Percentiles rank a stretch among this genome's conserved stretches.
These are phyloP conservation scores for Pipra filicauda DNA, from an alignment of 2,113 vertebrate species.

Conservation along the genomic window DNA sequence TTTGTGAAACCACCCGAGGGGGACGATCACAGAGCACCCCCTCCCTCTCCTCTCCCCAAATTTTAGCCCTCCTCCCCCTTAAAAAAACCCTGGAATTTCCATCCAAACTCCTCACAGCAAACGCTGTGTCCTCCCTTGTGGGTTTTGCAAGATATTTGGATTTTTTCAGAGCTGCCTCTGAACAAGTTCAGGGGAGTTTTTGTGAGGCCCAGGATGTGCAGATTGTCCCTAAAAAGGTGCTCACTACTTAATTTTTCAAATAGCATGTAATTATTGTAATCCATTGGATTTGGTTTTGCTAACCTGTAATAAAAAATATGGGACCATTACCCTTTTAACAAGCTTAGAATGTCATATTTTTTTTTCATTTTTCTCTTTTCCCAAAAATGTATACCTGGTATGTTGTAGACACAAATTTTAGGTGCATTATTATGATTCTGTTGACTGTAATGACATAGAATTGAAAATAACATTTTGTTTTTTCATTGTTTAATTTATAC, in stretches of 20 bases:
- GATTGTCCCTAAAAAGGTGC: background rate
- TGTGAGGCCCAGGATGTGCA: accelerated
- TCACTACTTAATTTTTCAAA: background rate
- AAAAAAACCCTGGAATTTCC: background rate
- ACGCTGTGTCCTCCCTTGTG: accelerated
- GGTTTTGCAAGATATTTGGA: background rate
- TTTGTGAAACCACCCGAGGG: background rate
- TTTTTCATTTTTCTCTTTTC: no score
- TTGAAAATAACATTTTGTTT: no score
- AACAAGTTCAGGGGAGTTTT: accelerated
- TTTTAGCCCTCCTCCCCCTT: background rate
- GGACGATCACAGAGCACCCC: background rate
- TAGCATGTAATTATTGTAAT: no score
- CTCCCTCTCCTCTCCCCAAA: background rate
- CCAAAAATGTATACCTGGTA: no score
- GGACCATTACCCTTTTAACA: no score
- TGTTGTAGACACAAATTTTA: no score
- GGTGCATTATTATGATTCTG: no score
- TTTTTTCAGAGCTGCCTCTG: background rate
- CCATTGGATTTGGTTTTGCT: no score
- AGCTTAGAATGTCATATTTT: no score
- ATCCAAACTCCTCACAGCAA: accelerated
- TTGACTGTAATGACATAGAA: no score
- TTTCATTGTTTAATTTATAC: no score
- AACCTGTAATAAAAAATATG: no score